These are phyloP conservation scores for Coreius guichenoti DNA, from an alignment of 2,797 vertebrate species.

Conservation along the genomic window DNA sequence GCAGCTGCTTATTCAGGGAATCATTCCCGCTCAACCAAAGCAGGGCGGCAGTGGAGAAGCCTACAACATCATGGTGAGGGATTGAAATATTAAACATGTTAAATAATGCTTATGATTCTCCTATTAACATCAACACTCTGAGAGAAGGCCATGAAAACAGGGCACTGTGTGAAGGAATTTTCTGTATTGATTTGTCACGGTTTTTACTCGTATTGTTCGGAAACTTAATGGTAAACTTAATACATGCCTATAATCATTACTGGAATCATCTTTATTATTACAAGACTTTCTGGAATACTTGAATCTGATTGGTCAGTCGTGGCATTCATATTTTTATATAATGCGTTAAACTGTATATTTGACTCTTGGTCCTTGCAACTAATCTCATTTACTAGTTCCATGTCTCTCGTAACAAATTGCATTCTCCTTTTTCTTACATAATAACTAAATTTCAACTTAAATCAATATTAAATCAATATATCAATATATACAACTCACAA, in stretches of 20 bases:
- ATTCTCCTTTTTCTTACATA: neutral
- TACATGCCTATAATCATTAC: neutral
- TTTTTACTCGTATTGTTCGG: neutral
- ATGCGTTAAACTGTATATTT: too few relatives aligned
- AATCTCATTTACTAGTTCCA: neutral
- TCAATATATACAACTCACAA: too few relatives aligned
- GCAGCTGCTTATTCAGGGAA: constrained; percentile 84
- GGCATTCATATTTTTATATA: neutral
- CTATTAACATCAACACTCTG: neutral
- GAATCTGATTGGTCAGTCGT: neutral
- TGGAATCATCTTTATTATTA: neutral
- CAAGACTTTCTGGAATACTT: neutral
- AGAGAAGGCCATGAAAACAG: neutral
- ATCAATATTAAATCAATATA: too few relatives aligned
- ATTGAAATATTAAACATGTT: neutral
- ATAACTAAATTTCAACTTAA: neutral
- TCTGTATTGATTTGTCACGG: neutral
- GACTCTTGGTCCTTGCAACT: neutral
- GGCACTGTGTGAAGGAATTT: neutral
- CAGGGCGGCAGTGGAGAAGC: constrained; percentile 72
- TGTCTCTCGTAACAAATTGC: neutral
- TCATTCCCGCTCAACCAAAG: constrained; percentile 78
- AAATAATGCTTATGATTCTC: neutral
- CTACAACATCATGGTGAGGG: constrained; percentile 79
- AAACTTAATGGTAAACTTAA: neutral